Evolutionary conservation across 2,888 invertebrate species (phyloP).

Genomic region (Leptopilina myrica): DNA sequence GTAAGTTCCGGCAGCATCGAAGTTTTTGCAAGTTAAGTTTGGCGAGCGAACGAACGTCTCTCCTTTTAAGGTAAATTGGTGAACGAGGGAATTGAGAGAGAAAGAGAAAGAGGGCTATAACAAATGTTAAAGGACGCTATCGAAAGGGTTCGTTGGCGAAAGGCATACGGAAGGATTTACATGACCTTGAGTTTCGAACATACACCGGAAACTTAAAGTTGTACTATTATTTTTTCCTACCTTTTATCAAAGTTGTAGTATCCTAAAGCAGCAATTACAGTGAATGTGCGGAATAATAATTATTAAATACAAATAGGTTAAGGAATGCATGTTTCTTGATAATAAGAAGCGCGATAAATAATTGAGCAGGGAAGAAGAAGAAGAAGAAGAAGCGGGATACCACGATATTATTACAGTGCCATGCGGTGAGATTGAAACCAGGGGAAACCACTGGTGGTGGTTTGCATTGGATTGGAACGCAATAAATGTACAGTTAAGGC

Average conservation of each 20-base stretch:
- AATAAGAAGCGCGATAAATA: constrained; percentile 17
- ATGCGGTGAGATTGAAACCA: constrained; percentile 16
- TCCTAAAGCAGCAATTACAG: no score
- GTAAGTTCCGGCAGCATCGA: constrained; percentile 70
- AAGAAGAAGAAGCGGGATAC: constrained; percentile 4
- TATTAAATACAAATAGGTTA: constrained; percentile 11
- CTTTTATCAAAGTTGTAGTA: no score
- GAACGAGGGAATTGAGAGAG: constrained; percentile 40
- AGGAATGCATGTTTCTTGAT: constrained; percentile 24
- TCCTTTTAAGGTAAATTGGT: constrained; percentile 58
- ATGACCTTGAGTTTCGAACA: neutral
- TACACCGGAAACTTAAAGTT: neutral
- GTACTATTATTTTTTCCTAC: neutral
- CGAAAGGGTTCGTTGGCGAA: neutral
- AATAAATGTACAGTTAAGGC: constrained; percentile 49
- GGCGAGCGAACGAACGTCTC: constrained; percentile 60
- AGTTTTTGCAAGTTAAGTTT: constrained; percentile 68
- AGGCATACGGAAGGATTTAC: constrained; percentile 41
- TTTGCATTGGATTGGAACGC: constrained; percentile 49
- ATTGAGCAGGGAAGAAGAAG: constrained; percentile 15
- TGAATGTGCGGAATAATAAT: neutral
- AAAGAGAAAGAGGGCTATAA: constrained; percentile 6
- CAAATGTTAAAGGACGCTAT: constrained; percentile 40
- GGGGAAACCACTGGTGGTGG: constrained; percentile 33
- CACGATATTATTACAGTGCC: constrained; percentile 20